phyloP scores from a whole-genome alignment of 2,888 invertebrate genomes.

The Chromoteleia sp. region DNA sequence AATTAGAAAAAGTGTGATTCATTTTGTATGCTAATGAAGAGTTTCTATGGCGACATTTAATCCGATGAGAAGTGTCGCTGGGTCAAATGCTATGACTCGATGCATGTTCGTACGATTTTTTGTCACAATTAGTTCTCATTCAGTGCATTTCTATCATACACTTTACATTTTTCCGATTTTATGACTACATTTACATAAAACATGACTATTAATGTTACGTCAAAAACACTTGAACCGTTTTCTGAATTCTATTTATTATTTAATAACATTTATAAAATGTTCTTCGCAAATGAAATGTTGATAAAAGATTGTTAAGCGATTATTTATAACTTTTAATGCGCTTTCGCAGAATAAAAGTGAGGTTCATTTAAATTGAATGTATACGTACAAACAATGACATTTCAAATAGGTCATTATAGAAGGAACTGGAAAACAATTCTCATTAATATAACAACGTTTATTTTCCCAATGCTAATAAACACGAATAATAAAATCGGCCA shows the following conservation, averaged over 20 bases:
- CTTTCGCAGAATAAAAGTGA: background rate
- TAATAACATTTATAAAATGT: constrained; percentile 11
- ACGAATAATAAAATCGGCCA: background rate
- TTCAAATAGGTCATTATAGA: too few relatives aligned
- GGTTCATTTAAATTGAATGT: background rate
- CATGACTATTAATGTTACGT: constrained; percentile 34
- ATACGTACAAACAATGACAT: background rate
- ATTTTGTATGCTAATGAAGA: constrained; percentile 53
- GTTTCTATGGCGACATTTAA: constrained; percentile 53
- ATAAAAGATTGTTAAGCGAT: constrained; percentile 3
- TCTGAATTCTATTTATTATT: constrained; percentile 18
- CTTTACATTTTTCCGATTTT: constrained; percentile 43
- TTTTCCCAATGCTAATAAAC: constrained; percentile 12
- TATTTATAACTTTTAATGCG: constrained; percentile 13
- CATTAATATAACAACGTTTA: constrained; percentile 28
- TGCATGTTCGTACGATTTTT: constrained; percentile 41
- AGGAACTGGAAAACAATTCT: background rate
- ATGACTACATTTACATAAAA: constrained; percentile 40
- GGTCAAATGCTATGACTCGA: constrained; percentile 46
- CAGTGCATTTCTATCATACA: constrained; percentile 43
- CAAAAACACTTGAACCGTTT: constrained; percentile 27
- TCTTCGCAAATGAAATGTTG: constrained; percentile 10
- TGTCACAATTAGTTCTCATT: constrained; percentile 54
- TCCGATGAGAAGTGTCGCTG: constrained; percentile 45
- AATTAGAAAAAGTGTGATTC: constrained; percentile 51